Evolutionary conservation across 2,113 vertebrate genomes (phyloP), one percentile per base, ranked within the genome.

Genomic region (Irena cyanogastra): DNA sequence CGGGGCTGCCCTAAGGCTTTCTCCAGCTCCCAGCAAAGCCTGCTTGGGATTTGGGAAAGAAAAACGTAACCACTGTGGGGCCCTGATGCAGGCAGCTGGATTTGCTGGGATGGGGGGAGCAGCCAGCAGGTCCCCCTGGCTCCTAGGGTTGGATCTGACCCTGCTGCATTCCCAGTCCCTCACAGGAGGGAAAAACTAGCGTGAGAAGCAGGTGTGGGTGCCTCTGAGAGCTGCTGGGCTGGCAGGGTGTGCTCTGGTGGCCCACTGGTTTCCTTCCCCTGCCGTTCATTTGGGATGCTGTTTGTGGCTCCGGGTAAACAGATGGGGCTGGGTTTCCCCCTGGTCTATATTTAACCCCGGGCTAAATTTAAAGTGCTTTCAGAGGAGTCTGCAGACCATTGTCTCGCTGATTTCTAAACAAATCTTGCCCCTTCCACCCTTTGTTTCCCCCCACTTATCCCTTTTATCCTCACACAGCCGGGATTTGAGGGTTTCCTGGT

Each of bases 381-480:
- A 69, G 85, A 77, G 76, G 63, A 70, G 33, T 66, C 56, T 37
- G 52, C 59, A 54, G n/a, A 22, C 85, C 33, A 64, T 86, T 96
- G 90, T 97, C 80, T 90, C 22, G 4, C 22, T n/a, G 33, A 39
- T 85, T 88, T 93, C 72, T 77, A 94, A 94, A 90, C 88, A 89
- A 86, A 66, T 75, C 75, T 68, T 66, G 12, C 47, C 50, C 47
- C 1, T 2, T 57, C 63, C 35, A 61, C 42, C 69, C 27, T 59
- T 71, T 56, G 42, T 92, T 92, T 59, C 6, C 7, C 31, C 63
- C n/a, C 24, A n/a, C 8, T 26, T 37, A 5, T 30, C 52, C n/a
- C n/a, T 50, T 90, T 83, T 47, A 20, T 39, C 63, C 27, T 69
- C 27, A 8, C 27, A 10, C 18, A 65, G 50, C 35, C 24, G 1